These are phyloP conservation scores for Pseudorasbora parva DNA, from an alignment of 2,113 vertebrate species.

Conservation along the genomic window DNA sequence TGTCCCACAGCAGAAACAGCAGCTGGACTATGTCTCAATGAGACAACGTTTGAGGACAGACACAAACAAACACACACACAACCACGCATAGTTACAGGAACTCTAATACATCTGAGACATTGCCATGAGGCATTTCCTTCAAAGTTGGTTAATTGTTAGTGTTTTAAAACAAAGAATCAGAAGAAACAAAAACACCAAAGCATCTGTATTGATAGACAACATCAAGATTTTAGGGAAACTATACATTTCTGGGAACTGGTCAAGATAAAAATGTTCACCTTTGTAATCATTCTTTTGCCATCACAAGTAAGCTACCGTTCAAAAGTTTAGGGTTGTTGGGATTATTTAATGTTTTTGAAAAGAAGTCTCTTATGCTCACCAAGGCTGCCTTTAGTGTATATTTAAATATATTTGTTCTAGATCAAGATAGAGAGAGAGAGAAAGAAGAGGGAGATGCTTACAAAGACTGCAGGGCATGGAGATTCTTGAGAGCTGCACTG, in stretches of 20 bases:
- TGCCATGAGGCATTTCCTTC: background rate
- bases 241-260: background rate
- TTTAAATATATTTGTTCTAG: background rate
- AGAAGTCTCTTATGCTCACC: background rate
- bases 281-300: background rate
- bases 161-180: too few species aligned
- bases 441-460: slow-evolving; percentile 72
- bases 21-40: slow-evolving; percentile 59
- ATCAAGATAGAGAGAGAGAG: background rate
- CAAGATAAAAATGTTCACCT: background rate
- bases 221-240: background rate
- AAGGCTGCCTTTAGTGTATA: background rate
- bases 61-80: slow-evolving; percentile 25
- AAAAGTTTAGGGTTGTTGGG: background rate
- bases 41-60: slow-evolving; percentile 38
- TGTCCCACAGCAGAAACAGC: slow-evolving; percentile 31
- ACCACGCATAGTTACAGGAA: background rate
- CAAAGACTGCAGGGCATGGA: slow-evolving; percentile 91
- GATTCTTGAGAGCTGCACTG: slow-evolving; percentile 86
- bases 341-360: background rate
- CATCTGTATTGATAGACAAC: too few species aligned
- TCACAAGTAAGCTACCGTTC: background rate
- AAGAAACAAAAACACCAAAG: too few species aligned
- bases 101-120: background rate
- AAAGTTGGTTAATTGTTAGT: too few species aligned